These are phyloP conservation scores for Chanos chanos DNA, from an alignment of 2,797 vertebrate species.

Conservation along the genomic window DNA sequence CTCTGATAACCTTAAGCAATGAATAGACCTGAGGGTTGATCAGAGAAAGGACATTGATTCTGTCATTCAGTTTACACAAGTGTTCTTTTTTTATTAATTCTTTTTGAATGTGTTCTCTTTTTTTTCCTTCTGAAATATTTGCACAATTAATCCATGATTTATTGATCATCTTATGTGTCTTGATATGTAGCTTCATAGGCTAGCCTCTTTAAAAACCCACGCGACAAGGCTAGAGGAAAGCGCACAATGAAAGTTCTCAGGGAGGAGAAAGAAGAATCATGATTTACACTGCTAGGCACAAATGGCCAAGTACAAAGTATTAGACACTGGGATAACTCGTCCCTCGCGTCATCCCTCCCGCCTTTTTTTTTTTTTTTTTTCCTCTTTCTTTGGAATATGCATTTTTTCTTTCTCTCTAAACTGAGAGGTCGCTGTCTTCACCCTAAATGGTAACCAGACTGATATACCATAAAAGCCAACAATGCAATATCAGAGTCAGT, in stretches of 20 bases:
- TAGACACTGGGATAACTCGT: conserved; percentile 6
- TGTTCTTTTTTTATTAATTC: conserved; percentile 9
- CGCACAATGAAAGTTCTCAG: conserved; percentile 27
- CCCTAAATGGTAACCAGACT: not conserved
- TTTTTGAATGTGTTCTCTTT: not conserved
- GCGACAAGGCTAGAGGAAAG: conserved; percentile 1
- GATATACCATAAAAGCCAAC: conserved; percentile 1
- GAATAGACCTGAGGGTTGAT: not conserved
- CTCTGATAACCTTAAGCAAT: conserved; percentile 5
- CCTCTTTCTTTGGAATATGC: not conserved
- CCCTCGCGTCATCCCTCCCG: conserved; percentile 13
- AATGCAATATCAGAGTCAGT: not conserved
- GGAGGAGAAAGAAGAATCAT: conserved; percentile 16
- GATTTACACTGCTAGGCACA: conserved; percentile 19
- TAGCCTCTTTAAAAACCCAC: conserved; percentile 7
- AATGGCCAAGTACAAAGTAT: conserved; percentile 14
- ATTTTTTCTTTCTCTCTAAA: not conserved
- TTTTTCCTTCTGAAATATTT: conserved; percentile 33
- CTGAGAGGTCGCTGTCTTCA: too few species aligned
- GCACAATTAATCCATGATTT: conserved; percentile 38
- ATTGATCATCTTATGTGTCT: not conserved
- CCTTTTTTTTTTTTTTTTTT: not conserved
- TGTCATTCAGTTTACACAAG: conserved; percentile 36
- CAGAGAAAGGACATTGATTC: conserved; percentile 2
- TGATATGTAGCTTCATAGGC: conserved; percentile 18